Evolutionary conservation across 53 echinoderm and acorn worm species (phyloP).

Genomic region (Crossaster papposus): DNA sequence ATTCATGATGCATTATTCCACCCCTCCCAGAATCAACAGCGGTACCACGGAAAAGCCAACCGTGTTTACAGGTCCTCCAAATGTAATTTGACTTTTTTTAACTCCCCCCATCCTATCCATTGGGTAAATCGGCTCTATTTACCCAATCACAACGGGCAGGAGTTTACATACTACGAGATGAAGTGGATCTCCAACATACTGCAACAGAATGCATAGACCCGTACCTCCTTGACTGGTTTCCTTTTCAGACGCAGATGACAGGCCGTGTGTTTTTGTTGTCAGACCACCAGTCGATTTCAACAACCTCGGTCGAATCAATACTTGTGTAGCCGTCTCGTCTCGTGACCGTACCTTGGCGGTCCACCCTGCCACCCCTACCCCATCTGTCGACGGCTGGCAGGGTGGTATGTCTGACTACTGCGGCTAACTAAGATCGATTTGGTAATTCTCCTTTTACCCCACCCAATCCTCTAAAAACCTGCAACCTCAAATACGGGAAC

Average conservation of each 20-base stretch:
- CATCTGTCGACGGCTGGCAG: constrained; percentile 26
- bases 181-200: constrained; percentile 20
- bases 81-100: neutral
- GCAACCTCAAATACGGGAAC: no score
- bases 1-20: neutral
- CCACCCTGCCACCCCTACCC: neutral
- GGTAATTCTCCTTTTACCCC: neutral
- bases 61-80: constrained; percentile 1
- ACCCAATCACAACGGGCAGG: neutral
- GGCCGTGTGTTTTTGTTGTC: constrained; percentile 39
- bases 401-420: neutral
- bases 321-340: neutral
- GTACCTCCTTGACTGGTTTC: neutral
- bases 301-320: constrained; percentile 37
- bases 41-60: neutral
- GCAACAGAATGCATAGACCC: constrained; percentile 25
- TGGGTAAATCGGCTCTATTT: neutral
- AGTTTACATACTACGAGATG: neutral
- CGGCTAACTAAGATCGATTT: neutral
- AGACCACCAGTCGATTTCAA: constrained; percentile 52
- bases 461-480: neutral
- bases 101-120: neutral
- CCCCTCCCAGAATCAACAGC: neutral
- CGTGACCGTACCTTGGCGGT: neutral
- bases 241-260: constrained; percentile 10